Conservation (phyloP, 2,888 invertebrate species). For the Sphinx pinastri region DNA sequence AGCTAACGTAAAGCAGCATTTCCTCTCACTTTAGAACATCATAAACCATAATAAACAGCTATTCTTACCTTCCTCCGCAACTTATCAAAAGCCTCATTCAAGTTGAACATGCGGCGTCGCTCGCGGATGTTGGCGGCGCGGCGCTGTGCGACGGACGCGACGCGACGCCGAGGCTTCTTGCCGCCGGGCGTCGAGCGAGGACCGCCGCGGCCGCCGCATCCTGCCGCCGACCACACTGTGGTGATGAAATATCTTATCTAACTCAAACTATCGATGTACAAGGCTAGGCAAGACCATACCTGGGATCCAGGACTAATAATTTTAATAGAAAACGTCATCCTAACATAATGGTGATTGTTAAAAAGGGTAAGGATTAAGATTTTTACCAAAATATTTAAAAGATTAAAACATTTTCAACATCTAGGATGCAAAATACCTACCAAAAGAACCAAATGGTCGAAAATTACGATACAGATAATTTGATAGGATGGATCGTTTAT, state of each 20-base stretch:
- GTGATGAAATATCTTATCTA: background rate
- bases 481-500: too few relatives aligned
- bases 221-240: slow-evolving; percentile 78
- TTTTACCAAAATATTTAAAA: too few relatives aligned
- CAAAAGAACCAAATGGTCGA: too few relatives aligned
- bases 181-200: slow-evolving; percentile 71
- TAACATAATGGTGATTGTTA: too few relatives aligned
- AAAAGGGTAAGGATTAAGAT: too few relatives aligned
- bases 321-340: too few relatives aligned
- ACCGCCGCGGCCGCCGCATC: slow-evolving; percentile 66
- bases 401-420: too few relatives aligned
- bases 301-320: background rate
- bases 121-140: slow-evolving; percentile 97
- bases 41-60: slow-evolving; percentile 30
- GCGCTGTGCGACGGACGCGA: slow-evolving; percentile 95
- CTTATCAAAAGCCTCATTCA: slow-evolving; percentile 98
- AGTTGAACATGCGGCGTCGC: slow-evolving; percentile 96
- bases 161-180: slow-evolving; percentile 93
- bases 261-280: background rate
- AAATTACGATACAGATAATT: too few relatives aligned
- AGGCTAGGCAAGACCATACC: too few relatives aligned
- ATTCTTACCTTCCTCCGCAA: slow-evolving; percentile 90
- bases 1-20: too few relatives aligned
- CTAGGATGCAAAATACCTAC: too few relatives aligned
- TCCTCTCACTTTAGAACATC: too few relatives aligned